Evolutionary conservation across 2,888 invertebrate species (phyloP), one percentile per base, ranked within the genome.

Genomic region (Sepioteuthis lessoniana): DNA sequence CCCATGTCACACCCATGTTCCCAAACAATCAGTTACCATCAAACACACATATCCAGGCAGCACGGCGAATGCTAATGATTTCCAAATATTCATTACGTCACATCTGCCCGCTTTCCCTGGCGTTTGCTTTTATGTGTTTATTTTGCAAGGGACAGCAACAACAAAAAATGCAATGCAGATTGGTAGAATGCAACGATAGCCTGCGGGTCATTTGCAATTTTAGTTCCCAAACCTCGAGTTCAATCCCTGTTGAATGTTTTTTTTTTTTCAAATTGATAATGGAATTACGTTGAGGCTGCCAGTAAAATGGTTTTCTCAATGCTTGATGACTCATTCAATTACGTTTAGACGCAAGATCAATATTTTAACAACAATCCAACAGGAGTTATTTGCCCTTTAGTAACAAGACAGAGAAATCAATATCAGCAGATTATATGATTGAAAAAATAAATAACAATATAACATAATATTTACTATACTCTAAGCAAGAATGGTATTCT

Each of bases 1-100:
- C 76, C 8, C 76, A 0, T 0, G 13, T n/a, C n/a, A 76, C n/a
- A 76, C 8, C 31, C 76, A n/a, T 55, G 25, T 2, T 8, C 76
- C 76, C n/a, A n/a, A n/a, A 31, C 76, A 76, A 76, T 76, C 76
- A n/a, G n/a, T 76, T 76, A 76, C 76, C 31, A 55, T 0, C 55
- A 55, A 55, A 55, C 55, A 55, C 28, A 55, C n/a, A 76, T 76
- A 31, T 1, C 76, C 76, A 76, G 31, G 13, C 76, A n/a, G n/a
- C 76, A 76, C n/a, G 31, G 1, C 0, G n/a, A 76, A 76, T 76
- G 76, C 31, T 76, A 76, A 76, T 76, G 76, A 76, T 76, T 76
- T 76, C 76, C 31, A 76, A 76, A 76, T 76, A 76, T 76, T 76
- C 31, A 76, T 76, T n/a, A n/a, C 76, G 76, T 76, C n/a, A 76